Percentiles rank a stretch among this genome's conserved stretches.
These are phyloP conservation scores for Excalfactoria chinensis DNA, from an alignment of 2,113 vertebrate species.

Conservation along the genomic window DNA sequence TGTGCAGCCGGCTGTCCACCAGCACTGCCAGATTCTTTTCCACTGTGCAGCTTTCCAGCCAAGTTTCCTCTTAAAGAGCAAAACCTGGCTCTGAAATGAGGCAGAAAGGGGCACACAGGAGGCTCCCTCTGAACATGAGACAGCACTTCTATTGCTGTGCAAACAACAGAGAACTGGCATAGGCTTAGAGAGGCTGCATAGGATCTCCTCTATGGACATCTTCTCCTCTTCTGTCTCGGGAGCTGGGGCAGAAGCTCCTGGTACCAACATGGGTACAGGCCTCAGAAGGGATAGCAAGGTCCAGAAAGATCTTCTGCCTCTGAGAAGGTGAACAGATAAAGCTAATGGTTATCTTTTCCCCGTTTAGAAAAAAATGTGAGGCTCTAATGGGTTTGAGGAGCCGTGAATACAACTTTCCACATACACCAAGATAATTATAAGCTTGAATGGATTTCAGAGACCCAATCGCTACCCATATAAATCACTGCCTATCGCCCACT, in stretches of 20 bases:
- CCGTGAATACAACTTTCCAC: slow-evolving; percentile 10
- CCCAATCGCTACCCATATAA: background rate
- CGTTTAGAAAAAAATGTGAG: background rate
- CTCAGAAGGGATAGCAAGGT: slow-evolving; percentile 2
- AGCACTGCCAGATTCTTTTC: no score
- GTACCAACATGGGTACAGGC: background rate
- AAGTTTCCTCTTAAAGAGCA: background rate
- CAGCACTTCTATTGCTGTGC: no score
- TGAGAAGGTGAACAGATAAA: background rate
- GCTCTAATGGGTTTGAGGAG: background rate
- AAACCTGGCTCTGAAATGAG: background rate
- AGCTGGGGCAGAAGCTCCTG: background rate
- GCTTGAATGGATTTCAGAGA: slow-evolving; percentile 42
- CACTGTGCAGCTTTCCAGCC: no score
- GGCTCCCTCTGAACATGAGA: no score
- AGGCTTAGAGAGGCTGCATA: no score
- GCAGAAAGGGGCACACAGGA: background rate
- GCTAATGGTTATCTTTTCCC: background rate
- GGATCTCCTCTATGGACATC: background rate
- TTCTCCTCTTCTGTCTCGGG: background rate
- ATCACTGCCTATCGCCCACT: slow-evolving; percentile 11
- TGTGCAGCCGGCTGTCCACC: no score
- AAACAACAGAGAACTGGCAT: no score
- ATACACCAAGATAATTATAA: slow-evolving; percentile 34
- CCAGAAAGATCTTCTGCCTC: background rate